Evolutionary conservation across 2,113 vertebrate genomes (phyloP).

Genomic region (Willisornis vidua): DNA sequence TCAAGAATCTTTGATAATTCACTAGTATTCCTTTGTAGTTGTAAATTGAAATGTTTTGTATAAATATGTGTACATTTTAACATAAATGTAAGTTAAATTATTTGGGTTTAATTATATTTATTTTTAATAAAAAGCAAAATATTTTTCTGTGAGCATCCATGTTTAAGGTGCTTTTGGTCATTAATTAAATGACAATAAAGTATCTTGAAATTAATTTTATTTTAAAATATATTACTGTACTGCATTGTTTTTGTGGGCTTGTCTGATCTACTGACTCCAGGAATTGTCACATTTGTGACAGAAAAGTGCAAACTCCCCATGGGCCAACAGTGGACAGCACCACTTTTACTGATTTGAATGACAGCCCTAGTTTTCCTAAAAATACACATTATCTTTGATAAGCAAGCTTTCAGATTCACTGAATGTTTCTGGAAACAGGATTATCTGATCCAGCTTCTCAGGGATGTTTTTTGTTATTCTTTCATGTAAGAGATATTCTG

Average conservation of each 20-base stretch:
- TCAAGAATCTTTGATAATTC: not conserved
- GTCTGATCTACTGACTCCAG: not conserved
- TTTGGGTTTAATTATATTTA: not conserved
- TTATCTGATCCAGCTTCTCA: not conserved
- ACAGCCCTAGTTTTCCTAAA: not conserved
- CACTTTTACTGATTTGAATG: not conserved
- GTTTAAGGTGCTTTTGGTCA: not conserved
- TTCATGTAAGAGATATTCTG: not conserved
- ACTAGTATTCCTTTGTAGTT: not conserved
- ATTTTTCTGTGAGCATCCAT: not conserved
- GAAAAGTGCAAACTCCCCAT: not conserved
- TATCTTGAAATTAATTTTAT: not conserved
- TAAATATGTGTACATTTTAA: not conserved
- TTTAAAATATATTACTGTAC: not conserved
- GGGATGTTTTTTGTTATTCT: not conserved
- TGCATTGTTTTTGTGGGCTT: not conserved
- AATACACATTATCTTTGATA: not conserved
- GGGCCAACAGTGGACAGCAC: not conserved
- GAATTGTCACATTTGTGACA: not conserved
- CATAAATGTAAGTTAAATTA: not conserved
- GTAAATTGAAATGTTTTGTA: constrained; percentile 27
- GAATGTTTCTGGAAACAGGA: not conserved
- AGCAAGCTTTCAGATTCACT: not conserved
- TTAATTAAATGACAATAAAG: not conserved
- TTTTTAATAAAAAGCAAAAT: not conserved